Conservation (phyloP, 2,888 invertebrate genomes). For the Caenorhabditis becei region DNA sequence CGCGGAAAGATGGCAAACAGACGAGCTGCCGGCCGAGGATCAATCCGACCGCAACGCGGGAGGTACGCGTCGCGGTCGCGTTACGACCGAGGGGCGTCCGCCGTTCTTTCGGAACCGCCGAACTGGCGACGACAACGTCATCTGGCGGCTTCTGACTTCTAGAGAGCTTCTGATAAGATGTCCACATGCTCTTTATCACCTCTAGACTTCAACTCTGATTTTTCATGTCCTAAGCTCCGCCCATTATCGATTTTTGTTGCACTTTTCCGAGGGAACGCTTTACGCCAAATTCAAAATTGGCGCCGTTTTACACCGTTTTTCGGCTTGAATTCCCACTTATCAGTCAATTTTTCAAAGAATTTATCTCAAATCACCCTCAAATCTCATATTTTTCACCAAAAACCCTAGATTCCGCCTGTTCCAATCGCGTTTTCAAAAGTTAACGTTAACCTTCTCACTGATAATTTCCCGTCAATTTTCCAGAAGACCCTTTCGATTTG, state of each 20-base stretch:
- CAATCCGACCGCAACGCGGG: constrained; percentile 61
- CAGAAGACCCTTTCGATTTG: neutral
- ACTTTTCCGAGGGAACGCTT: constrained; percentile 8
- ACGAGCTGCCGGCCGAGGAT: constrained; percentile 23
- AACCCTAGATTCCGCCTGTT: too few relatives aligned
- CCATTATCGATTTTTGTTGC: constrained; percentile 48
- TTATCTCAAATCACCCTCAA: neutral
- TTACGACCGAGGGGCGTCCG: constrained; percentile 62
- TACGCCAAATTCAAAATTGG: constrained; percentile 9
- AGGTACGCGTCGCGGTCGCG: constrained; percentile 63
- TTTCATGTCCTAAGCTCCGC: constrained; percentile 23
- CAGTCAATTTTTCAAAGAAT: neutral
- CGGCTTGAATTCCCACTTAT: neutral
- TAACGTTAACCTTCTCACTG: too few relatives aligned
- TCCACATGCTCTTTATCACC: neutral
- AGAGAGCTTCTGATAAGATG: neutral
- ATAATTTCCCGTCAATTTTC: neutral
- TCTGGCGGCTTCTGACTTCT: constrained; percentile 11
- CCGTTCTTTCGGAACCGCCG: constrained; percentile 62
- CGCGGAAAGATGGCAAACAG: constrained; percentile 18
- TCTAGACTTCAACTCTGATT: neutral
- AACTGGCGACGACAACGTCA: constrained; percentile 17
- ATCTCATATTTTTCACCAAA: constrained; percentile 4
- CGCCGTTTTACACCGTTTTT: neutral
- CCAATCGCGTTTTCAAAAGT: too few relatives aligned